A percentile compares a stretch with the other conserved stretches of the same genome.
phyloP scores from a whole-genome alignment of 2,113 vertebrate species.

The Riparia riparia region DNA sequence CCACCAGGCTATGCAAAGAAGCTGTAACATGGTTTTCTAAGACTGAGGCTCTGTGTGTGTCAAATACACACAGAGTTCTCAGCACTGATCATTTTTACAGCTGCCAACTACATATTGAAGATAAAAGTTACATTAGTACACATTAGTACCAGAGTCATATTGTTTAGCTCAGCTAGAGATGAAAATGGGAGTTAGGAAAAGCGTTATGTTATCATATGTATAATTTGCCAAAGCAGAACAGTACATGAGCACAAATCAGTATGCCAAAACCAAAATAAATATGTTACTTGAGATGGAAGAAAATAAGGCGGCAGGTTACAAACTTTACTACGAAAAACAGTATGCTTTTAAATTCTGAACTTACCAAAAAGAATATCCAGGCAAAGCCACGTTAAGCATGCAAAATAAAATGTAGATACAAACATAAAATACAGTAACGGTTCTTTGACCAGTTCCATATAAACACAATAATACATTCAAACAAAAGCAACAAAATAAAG shows the following conservation, averaged over 20 bases:
- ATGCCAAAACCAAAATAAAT: constrained; percentile 42
- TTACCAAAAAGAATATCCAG: constrained; percentile 99
- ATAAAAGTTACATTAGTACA: constrained; percentile 66
- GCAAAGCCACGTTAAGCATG: constrained; percentile 99
- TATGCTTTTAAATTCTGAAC: constrained; percentile 86
- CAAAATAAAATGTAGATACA: constrained; percentile 93
- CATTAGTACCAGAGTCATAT: constrained; percentile 71
- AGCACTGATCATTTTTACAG: constrained; percentile 53
- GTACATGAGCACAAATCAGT: constrained; percentile 41
- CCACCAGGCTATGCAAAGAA: constrained; percentile 60
- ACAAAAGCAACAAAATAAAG: constrained; percentile 79
- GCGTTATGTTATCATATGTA: constrained; percentile 55
- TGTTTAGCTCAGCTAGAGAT: constrained; percentile 54
- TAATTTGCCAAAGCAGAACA: constrained; percentile 59
- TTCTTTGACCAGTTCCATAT: constrained; percentile 82
- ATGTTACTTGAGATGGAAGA: constrained; percentile 65
- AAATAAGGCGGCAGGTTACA: constrained; percentile 69
- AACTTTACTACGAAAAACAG: constrained; percentile 78
- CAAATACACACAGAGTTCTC: constrained; percentile 29
- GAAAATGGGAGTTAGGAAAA: constrained; percentile 66
- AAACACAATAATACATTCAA: constrained; percentile 82
- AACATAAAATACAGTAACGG: constrained; percentile 92
- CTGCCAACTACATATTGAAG: constrained; percentile 56
- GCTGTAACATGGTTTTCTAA: constrained; percentile 50
- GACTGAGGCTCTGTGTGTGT: not conserved